A percentile compares a stretch with the other conserved stretches of the same genome.
These are phyloP conservation scores for Drosophila parthenogenetica DNA, from an alignment of 2,888 invertebrate species.

Conservation along the genomic window DNA sequence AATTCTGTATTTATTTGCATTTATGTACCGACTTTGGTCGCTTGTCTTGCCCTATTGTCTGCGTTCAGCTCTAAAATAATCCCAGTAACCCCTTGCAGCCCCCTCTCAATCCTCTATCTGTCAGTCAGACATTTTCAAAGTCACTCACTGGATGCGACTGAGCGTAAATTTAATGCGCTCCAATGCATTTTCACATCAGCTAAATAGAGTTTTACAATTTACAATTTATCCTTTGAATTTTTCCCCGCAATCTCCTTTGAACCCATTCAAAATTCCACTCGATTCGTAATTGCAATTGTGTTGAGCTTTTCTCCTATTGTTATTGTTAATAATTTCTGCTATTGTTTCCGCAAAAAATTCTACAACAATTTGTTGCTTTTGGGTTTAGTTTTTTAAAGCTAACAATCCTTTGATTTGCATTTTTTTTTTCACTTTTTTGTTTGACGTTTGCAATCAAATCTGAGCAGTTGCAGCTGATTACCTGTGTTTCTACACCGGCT, in stretches of 20 bases:
- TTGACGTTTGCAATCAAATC: slow-evolving; percentile 43
- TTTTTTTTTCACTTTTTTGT: slow-evolving; percentile 27
- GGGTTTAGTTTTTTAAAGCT: slow-evolving; percentile 20
- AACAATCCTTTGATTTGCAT: slow-evolving; percentile 32
- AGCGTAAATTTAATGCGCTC: slow-evolving; percentile 72
- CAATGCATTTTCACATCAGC: slow-evolving; percentile 60
- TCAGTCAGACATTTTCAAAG: slow-evolving; percentile 57
- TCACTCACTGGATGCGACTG: slow-evolving; percentile 67
- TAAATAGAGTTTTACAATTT: slow-evolving; percentile 62
- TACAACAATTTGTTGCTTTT: slow-evolving; percentile 8
- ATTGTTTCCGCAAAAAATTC: slow-evolving; percentile 27
- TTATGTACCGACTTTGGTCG: slow-evolving; percentile 54
- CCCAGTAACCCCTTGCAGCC: neutral
- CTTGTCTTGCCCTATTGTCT: slow-evolving; percentile 62
- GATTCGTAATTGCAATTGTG: slow-evolving; percentile 45
- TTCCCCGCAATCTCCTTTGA: neutral
- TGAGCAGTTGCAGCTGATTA: slow-evolving; percentile 6
- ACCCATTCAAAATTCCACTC: neutral
- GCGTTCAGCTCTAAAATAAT: slow-evolving; percentile 37
- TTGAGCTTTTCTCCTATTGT: slow-evolving; percentile 54
- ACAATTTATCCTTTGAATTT: slow-evolving; percentile 33
- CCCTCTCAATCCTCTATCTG: slow-evolving; percentile 31
- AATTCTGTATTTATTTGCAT: slow-evolving; percentile 66
- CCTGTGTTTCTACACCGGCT: neutral
- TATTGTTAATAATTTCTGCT: slow-evolving; percentile 72